Evolutionary conservation across 1,140 invertebrate species (phyloP), one percentile per base, ranked within the genome.

Genomic region (Papilio dardanus): DNA sequence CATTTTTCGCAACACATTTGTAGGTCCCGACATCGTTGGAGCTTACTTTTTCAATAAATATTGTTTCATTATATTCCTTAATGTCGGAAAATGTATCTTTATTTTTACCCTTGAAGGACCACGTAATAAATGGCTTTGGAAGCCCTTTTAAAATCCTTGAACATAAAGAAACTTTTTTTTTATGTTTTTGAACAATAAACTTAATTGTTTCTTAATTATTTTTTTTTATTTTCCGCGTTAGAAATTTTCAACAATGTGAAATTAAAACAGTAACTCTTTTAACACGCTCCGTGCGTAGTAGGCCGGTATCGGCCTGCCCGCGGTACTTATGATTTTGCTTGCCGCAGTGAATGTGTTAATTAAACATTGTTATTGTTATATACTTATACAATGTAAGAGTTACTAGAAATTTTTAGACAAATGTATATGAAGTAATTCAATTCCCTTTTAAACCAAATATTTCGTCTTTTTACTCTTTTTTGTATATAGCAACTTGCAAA

Each of bases 61-160:
- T 28, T 7, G n/a, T 28, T 30, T 71, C 69, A 31, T 50, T 71
- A 50, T 71, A 6, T 50, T 71, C 69, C 10, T 46, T 24, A 28
- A 71, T 50, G 10, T 28, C 7, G 16, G 30, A 3, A 71, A 71
- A 71, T 12, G n/a, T 21, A 16, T 30, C 40, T 2, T 50, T 50
- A 28, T 28, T 71, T 50, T 71, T 28, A 50, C 40, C n/a, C 28
- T 71, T 46, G 14, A 71, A 71, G 16, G 40, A 50, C 69, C 69
- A 71, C 2, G 31, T 19, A 50, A 71, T 50, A n/a, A 42, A 33
- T 19, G 69, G 69, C 16, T 46, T 46, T 50, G 42, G 69, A 8
- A 31, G 50, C 30, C 69, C 69, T 50, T 71, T 71, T 24, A 71
- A 24, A 50, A 71, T 50, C 28, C 69, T 71, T 19, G 31, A 71